Percentiles rank a stretch among this genome's conserved stretches.
Conservation (phyloP, 1,140 invertebrate genomes). For the Linepithema humile region DNA sequence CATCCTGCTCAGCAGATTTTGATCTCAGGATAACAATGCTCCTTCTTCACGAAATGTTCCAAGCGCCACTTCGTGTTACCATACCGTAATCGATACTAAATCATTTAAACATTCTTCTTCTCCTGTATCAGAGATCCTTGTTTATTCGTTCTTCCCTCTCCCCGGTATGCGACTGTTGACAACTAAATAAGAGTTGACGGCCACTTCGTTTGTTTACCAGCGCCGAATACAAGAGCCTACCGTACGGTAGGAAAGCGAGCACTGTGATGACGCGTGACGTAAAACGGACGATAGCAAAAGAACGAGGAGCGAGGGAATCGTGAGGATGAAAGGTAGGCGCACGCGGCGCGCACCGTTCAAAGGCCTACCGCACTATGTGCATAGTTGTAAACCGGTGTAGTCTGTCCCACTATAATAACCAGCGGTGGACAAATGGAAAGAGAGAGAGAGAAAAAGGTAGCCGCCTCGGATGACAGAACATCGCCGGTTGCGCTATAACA, state of each 20-base stretch:
- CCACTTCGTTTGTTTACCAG: conserved; percentile 1
- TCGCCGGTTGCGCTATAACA: too few relatives aligned
- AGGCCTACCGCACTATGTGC: conserved; percentile 66
- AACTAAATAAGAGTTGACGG: not conserved
- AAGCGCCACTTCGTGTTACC: not conserved
- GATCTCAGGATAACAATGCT: not conserved
- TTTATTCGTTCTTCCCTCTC: not conserved
- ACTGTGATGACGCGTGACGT: not conserved
- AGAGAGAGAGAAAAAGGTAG: too few relatives aligned
- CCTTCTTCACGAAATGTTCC: not conserved
- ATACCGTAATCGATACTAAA: not conserved
- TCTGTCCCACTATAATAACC: conserved; percentile 70
- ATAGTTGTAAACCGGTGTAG: conserved; percentile 70
- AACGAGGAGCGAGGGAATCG: conserved; percentile 29
- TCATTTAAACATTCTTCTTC: not conserved
- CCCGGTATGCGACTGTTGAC: not conserved
- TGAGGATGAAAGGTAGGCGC: conserved; percentile 40
- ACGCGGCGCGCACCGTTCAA: conserved; percentile 66
- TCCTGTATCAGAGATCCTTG: not conserved
- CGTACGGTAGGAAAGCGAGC: not conserved
- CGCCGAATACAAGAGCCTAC: not conserved
- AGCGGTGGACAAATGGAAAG: conserved; percentile 62
- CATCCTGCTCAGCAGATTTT: conserved; percentile 35
- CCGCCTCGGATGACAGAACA: too few relatives aligned
- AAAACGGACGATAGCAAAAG: conserved; percentile 12